These are phyloP conservation scores for Hylaea fasciaria DNA, from an alignment of 2,888 invertebrate species.

Conservation along the genomic window DNA sequence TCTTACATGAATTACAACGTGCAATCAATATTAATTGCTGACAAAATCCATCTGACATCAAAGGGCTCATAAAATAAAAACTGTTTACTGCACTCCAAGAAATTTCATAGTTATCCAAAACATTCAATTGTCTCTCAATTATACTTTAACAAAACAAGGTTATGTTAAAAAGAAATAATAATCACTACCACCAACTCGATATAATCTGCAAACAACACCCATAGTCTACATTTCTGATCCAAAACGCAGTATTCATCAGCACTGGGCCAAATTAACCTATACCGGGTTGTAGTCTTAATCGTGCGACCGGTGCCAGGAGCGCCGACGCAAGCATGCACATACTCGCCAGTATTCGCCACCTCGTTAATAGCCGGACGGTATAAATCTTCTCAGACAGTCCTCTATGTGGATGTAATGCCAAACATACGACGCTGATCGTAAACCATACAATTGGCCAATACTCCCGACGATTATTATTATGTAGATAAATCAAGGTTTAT, in stretches of 20 bases:
- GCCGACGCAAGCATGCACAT: constrained; percentile 29
- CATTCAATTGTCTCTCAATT: no score
- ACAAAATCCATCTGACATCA: no score
- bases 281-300: background rate
- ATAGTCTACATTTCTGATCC: background rate
- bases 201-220: background rate
- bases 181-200: background rate
- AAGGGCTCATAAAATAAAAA: no score
- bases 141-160: no score
- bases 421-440: constrained; percentile 36
- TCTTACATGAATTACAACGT: background rate
- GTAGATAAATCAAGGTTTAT: constrained; percentile 29
- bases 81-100: no score
- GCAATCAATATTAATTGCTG: no score
- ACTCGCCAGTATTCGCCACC: constrained; percentile 31
- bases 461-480: constrained; percentile 13
- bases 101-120: no score
- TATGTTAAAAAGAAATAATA: background rate
- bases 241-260: constrained; percentile 30
- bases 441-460: constrained; percentile 38
- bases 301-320: constrained; percentile 20
- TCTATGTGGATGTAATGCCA: constrained; percentile 30
- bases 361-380: constrained; percentile 32
- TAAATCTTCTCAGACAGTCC: constrained; percentile 29
- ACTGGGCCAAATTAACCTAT: constrained; percentile 18